Evolutionary conservation across 2,113 vertebrate genomes (phyloP).

Genomic region (Pycnonotus jocosus): DNA sequence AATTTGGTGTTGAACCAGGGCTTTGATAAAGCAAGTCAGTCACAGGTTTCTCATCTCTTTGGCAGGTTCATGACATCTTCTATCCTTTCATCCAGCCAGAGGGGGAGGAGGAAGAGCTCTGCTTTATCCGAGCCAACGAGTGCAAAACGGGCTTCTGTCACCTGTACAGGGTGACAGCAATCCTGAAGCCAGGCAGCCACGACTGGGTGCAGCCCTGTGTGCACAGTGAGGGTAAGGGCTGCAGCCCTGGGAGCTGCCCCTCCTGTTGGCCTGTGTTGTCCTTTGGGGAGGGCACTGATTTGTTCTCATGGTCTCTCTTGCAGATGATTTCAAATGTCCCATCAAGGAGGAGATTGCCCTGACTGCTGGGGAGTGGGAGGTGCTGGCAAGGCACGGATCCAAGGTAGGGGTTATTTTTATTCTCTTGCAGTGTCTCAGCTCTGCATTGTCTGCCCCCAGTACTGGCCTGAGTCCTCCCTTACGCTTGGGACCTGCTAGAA

Average conservation of each 20-base stretch:
- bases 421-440: neutral
- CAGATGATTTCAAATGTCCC: slow-evolving; percentile 90
- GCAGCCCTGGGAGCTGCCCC: neutral
- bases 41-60: neutral
- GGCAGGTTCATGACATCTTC: slow-evolving; percentile 94
- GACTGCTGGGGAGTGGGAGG: slow-evolving; percentile 94
- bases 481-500: neutral
- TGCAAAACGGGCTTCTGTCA: slow-evolving; percentile 93
- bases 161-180: slow-evolving; percentile 85
- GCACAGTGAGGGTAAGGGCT: slow-evolving; percentile 78
- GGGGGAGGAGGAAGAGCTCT: slow-evolving; percentile 85
- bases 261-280: rapidly evolving
- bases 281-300: neutral
- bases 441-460: neutral
- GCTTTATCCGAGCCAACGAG: slow-evolving; percentile 91
- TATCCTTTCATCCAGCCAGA: slow-evolving; percentile 88
- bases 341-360: slow-evolving; percentile 88
- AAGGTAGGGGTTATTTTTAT: slow-evolving; percentile 76
- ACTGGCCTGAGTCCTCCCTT: neutral
- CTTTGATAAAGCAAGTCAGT: neutral
- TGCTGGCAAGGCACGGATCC: slow-evolving; percentile 89
- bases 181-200: slow-evolving; percentile 78
- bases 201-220: slow-evolving; percentile 79
- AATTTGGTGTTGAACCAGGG: neutral
- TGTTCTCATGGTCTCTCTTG: neutral